Base-by-base conservation (phyloP, 1,140 invertebrate genomes). In the Batillaria attramentaria region DNA sequence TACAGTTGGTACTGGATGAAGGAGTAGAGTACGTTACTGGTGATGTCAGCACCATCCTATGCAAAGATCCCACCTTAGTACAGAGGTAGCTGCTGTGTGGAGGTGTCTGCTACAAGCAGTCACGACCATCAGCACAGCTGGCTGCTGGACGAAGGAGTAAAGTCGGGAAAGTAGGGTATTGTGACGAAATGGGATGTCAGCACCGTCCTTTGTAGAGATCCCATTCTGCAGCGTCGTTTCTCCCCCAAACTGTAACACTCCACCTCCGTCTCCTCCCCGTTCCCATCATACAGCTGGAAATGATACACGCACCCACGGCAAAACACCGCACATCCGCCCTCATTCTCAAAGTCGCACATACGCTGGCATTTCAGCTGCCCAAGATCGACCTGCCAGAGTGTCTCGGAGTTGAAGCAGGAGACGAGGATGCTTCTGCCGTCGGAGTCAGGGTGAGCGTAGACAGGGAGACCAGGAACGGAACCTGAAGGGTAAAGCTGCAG, bases 171-270 rank as follows among this genome's bases (percentile, higher is more conserved):
- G 0, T 8, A 24, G 1, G 73, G 73, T 39, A 75, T 57, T 2
- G 73, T 75, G 13, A 75, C 73, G 62, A 75, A 65, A n/a, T 75
- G 35, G 10, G 35, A 42, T n/a, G 39, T 62, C 54, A 75, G 62
- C 16, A 65, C 3, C 6, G 37, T 18, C 3, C 39, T 41, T 0
- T n/a, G 4, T 35, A 75, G 28, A 33, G 31, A 18, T 8, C 54
- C 73, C 3, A 24, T 62, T 16, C 41, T n/a, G 8, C 35, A 24
- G 10, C n/a, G 35, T 20, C 20, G 6, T 28, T 24, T 35, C 16
- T 65, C 37, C 33, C 16, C 39, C 3, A 65, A 13, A 35, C 28
- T 65, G 57, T 75, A 60, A 41, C 16, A 41, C 57, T 75, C 73
- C 39, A 75, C 54, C 16, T 8, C 31, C 33, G 39, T 60, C 33